A percentile compares a stretch with the other conserved stretches of the same genome.
phyloP scores from a whole-genome alignment of 2,888 invertebrate genomes.

The Dysmachus trigonus region DNA sequence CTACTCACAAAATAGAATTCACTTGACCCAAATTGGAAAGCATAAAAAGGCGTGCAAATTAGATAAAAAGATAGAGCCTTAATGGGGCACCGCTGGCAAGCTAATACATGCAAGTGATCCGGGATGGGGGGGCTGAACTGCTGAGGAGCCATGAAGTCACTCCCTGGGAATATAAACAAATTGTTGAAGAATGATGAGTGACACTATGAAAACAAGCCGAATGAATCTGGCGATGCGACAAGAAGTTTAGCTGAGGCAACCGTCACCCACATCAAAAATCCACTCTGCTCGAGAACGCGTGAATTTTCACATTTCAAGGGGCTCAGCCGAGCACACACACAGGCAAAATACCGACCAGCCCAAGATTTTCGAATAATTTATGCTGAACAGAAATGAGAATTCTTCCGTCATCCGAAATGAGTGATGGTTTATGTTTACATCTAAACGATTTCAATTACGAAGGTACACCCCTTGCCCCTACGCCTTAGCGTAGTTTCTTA shows the following conservation, averaged over 20 bases:
- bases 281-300: background rate
- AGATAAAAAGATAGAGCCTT: background rate
- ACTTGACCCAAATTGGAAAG: conserved; percentile 10
- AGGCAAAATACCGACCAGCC: background rate
- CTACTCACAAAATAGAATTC: background rate
- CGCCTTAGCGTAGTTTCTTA: background rate
- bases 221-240: background rate
- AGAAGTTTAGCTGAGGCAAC: background rate
- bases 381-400: background rate
- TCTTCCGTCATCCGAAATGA: background rate
- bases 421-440: background rate
- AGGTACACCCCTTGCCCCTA: background rate
- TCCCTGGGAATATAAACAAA: conserved; percentile 10
- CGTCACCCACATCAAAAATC: background rate
- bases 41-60: conserved; percentile 2
- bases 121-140: background rate
- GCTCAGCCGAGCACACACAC: background rate
- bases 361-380: background rate
- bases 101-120: background rate
- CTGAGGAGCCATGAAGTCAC: background rate
- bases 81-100: background rate
- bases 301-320: background rate
- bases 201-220: background rate
- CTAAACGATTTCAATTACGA: background rate
- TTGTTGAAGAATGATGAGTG: conserved; percentile 1